These are phyloP conservation scores for Himalopsyche anomala DNA, from an alignment of 2,888 invertebrate species.

Conservation along the genomic window DNA sequence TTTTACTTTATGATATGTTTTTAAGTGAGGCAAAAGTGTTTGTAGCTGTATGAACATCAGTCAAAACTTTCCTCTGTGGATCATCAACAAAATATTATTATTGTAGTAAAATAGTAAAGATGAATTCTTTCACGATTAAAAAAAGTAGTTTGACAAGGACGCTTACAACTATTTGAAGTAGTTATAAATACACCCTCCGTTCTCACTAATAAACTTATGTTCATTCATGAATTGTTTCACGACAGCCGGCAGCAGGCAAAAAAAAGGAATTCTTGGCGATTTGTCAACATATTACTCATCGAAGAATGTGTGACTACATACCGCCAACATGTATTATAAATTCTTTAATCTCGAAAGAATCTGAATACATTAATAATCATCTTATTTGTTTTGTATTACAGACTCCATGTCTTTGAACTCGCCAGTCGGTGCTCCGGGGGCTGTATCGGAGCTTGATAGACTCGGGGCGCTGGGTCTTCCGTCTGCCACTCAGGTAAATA, in stretches of 20 bases:
- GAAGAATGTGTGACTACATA: conserved; percentile 9
- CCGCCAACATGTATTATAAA: no score
- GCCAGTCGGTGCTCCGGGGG: conserved; percentile 75
- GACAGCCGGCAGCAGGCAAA: neutral
- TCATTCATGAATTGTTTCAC: conserved; percentile 37
- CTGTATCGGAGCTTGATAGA: conserved; percentile 67
- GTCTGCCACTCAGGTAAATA: conserved; percentile 66
- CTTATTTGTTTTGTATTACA: conserved; percentile 67
- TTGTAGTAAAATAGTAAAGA: no score
- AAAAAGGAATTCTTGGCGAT: conserved; percentile 32
- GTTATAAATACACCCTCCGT: conserved; percentile 17
- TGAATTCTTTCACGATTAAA: no score
- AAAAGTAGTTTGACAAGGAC: neutral
- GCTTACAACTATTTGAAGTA: neutral
- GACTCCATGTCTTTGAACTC: conserved; percentile 82
- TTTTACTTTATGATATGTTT: no score
- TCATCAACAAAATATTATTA: no score
- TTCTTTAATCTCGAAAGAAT: neutral
- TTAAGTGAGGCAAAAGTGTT: no score
- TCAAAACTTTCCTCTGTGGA: no score
- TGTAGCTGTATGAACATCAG: no score
- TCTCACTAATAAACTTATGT: neutral
- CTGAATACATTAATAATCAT: neutral
- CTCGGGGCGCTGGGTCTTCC: conserved; percentile 67
- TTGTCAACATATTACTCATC: conserved; percentile 4